phyloP scores from a whole-genome alignment of 2,888 invertebrate genomes.

The Mythimna vitellina region DNA sequence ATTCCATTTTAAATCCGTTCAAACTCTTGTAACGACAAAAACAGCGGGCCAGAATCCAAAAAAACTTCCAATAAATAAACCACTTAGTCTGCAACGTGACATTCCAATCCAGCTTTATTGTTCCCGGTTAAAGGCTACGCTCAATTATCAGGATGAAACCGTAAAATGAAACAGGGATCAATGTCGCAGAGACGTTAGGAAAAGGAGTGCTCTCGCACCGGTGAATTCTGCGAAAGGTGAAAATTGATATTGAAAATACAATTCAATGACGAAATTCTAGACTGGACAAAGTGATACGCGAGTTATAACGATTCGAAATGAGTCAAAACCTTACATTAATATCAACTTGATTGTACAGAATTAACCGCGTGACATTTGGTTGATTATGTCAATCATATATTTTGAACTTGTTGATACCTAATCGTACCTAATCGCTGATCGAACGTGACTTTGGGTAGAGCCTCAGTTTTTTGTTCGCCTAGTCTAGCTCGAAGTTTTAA shows the following conservation, averaged over 20 bases:
- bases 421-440: neutral
- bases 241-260: neutral
- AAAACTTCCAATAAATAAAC: slow-evolving; percentile 41
- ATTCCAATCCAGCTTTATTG: slow-evolving; percentile 61
- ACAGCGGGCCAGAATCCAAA: slow-evolving; percentile 19
- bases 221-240: neutral
- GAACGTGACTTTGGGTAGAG: neutral
- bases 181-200: neutral
- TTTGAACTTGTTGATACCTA: too few species aligned
- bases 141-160: slow-evolving; percentile 57
- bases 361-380: too few species aligned
- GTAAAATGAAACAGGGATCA: slow-evolving; percentile 45
- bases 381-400: too few species aligned
- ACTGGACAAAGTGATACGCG: neutral
- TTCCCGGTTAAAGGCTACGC: slow-evolving; percentile 33
- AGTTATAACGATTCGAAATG: too few species aligned
- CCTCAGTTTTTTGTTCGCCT: neutral
- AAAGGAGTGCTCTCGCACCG: slow-evolving; percentile 8
- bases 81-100: slow-evolving; percentile 51
- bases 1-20: neutral
- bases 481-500: neutral
- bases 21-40: slow-evolving; percentile 28
- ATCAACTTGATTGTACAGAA: too few species aligned
- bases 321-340: too few species aligned
- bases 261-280: too few species aligned